Evolutionary conservation across 2,888 invertebrate genomes (phyloP).

Genomic region (Glyphotaelius pellucidus): DNA sequence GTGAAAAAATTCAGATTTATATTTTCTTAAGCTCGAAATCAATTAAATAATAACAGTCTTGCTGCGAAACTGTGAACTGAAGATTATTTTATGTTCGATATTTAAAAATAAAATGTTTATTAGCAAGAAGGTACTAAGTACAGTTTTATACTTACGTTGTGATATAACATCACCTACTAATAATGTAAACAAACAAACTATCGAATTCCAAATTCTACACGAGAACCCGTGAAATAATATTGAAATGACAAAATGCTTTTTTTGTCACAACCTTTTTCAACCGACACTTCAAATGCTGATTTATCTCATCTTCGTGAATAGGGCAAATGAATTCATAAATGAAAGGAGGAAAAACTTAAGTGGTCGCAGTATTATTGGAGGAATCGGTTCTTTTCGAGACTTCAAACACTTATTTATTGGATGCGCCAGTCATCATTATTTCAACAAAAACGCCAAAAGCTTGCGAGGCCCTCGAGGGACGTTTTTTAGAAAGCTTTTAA

Average conservation of each 20-base stretch:
- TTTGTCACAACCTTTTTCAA: background rate
- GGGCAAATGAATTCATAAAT: conserved; percentile 7
- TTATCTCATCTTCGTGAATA: background rate
- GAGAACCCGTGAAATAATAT: background rate
- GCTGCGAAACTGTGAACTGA: too few species aligned
- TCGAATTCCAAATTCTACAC: background rate
- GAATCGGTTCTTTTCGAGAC: conserved; percentile 13
- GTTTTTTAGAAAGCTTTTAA: conserved; percentile 15
- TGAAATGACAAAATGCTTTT: background rate
- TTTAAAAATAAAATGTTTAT: too few species aligned
- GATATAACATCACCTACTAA: too few species aligned
- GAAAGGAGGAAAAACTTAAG: conserved; percentile 16
- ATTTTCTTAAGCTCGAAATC: too few species aligned
- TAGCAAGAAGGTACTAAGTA: background rate
- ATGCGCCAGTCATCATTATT: conserved; percentile 40
- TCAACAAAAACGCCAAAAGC: conserved; percentile 11
- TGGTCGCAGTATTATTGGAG: conserved; percentile 21
- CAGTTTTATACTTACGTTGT: background rate
- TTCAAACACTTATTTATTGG: conserved; percentile 29
- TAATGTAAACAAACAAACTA: background rate
- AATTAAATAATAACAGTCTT: too few species aligned
- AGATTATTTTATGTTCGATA: too few species aligned
- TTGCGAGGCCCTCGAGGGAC: conserved; percentile 23
- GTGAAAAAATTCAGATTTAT: too few species aligned
- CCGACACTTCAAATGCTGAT: conserved; percentile 6